Conservation (phyloP, 2,113 vertebrate genomes). For the Casuarius casuarius region DNA sequence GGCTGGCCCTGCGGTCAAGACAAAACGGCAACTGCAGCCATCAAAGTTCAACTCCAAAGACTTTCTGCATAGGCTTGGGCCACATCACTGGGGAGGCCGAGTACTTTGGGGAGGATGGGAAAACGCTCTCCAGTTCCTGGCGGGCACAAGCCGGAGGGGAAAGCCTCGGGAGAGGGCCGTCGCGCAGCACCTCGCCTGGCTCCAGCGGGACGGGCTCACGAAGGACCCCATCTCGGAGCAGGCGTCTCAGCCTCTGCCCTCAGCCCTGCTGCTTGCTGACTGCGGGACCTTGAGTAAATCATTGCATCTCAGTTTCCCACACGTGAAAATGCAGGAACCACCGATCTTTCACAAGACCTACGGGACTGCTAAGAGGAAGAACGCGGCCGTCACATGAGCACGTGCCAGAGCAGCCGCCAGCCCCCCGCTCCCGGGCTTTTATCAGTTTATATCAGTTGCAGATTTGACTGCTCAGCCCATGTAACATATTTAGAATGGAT, state of each 20-base stretch:
- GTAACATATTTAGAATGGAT: neutral
- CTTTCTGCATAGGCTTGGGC: neutral
- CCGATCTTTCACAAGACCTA: neutral
- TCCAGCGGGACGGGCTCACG: rapidly evolving
- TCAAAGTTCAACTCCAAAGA: neutral
- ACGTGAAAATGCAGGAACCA: neutral
- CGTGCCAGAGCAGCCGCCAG: neutral
- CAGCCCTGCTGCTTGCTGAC: rapidly evolving
- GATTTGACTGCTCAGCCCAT: neutral
- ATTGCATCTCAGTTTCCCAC: neutral
- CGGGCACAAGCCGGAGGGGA: neutral
- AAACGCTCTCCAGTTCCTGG: neutral
- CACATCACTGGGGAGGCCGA: neutral
- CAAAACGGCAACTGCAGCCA: neutral
- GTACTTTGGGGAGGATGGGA: neutral
- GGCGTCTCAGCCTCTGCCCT: neutral
- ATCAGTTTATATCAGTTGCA: neutral
- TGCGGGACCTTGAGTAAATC: neutral
- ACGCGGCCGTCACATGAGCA: neutral
- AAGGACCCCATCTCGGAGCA: neutral
- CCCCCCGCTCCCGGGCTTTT: neutral
- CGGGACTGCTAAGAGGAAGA: neutral
- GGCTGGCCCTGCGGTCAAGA: neutral
- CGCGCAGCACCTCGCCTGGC: neutral
- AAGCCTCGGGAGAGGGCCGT: neutral